Conservation (phyloP, 2,113 vertebrate genomes). For the Piliocolobus tephrosceles region DNA sequence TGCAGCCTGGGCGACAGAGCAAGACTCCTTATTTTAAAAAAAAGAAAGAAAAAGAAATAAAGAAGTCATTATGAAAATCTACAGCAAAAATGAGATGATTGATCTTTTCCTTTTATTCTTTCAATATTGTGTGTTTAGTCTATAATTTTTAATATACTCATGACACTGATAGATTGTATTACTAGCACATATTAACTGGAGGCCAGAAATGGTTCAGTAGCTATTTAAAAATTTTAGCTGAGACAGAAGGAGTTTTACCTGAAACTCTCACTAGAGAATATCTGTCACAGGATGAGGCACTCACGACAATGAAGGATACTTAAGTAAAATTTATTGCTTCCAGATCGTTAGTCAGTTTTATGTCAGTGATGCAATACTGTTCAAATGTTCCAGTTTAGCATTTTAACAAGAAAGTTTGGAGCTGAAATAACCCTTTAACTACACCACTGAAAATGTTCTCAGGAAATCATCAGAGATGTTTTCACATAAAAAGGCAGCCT, state of each 20-base stretch:
- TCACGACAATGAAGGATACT: slow-evolving; percentile 5
- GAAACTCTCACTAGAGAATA: background rate
- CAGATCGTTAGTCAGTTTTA: slow-evolving; percentile 72
- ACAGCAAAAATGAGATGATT: background rate
- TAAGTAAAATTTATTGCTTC: slow-evolving; percentile 66
- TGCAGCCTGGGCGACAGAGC: too few relatives aligned
- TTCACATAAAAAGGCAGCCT: slow-evolving; percentile 69
- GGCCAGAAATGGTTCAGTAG: background rate
- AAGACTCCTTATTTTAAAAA: too few relatives aligned
- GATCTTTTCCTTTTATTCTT: background rate
- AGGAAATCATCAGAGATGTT: slow-evolving; percentile 64
- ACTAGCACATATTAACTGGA: background rate
- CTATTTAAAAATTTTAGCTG: slow-evolving; percentile 42
- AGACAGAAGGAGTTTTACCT: slow-evolving; percentile 23
- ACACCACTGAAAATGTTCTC: slow-evolving; percentile 62
- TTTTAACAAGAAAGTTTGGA: slow-evolving; percentile 67
- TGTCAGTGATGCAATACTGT: background rate
- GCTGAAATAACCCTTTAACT: background rate
- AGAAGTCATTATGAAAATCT: slow-evolving; percentile 34
- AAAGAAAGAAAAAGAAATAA: background rate
- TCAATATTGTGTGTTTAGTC: background rate
- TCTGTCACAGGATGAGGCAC: slow-evolving; percentile 6
- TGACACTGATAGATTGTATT: background rate
- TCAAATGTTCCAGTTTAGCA: slow-evolving; percentile 62
- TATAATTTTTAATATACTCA: slow-evolving; percentile 6